Percentiles rank a stretch among this genome's conserved stretches.
These are phyloP conservation scores for Antrozous pallidus DNA, from an alignment of 2,797 vertebrate species.

Conservation along the genomic window DNA sequence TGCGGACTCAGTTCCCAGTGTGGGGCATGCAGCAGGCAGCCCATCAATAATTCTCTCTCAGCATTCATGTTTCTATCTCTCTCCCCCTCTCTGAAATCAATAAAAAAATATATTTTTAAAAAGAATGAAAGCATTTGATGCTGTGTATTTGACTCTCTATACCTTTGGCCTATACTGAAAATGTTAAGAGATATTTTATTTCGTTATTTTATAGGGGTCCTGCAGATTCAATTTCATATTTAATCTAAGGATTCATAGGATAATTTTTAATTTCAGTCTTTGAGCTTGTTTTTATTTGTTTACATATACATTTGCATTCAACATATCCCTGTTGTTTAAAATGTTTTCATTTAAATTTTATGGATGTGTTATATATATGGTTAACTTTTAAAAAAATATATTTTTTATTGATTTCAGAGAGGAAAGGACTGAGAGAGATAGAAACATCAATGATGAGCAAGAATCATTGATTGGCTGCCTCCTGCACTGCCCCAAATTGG, in stretches of 20 bases:
- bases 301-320: not conserved
- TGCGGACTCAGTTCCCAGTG: too few species aligned
- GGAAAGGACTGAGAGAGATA: not conserved
- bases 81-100: too few species aligned
- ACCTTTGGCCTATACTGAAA: not conserved
- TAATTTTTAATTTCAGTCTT: not conserved
- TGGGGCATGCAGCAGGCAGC: too few species aligned
- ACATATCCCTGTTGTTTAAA: not conserved
- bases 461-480: not conserved
- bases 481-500: not conserved
- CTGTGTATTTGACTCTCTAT: not conserved
- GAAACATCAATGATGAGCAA: not conserved
- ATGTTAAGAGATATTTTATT: not conserved
- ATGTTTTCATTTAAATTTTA: not conserved
- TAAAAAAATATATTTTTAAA: too few species aligned
- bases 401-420: not conserved
- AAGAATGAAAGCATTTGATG: not conserved
- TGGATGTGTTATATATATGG: not conserved
- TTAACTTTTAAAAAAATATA: not conserved
- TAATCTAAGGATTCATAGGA: not conserved
- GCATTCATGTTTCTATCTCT: too few species aligned
- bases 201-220: not conserved
- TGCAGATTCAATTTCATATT: constrained; percentile 16
- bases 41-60: too few species aligned
- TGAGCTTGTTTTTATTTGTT: not conserved